Evolutionary conservation across 2,888 invertebrate genomes (phyloP).

Genomic region (Hydrotaea cyrtoneurina): DNA sequence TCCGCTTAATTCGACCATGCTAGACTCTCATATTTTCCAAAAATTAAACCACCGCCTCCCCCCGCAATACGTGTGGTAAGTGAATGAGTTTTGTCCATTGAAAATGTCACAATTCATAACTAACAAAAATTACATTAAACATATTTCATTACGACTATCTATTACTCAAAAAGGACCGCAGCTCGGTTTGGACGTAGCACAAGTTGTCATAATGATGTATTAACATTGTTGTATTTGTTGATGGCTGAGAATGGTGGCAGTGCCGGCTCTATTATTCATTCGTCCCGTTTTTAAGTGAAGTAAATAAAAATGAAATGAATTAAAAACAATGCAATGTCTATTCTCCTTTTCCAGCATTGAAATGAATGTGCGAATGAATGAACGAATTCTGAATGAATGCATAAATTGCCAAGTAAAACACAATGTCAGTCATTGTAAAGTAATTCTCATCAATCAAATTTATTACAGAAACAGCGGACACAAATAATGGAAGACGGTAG

Average conservation of each 20-base stretch:
- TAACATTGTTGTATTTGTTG: slow-evolving; percentile 51
- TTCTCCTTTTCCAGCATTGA: slow-evolving; percentile 51
- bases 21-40: no score
- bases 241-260: slow-evolving; percentile 45
- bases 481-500: slow-evolving; percentile 14
- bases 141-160: slow-evolving; percentile 26
- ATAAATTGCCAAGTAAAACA: slow-evolving; percentile 59
- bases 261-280: slow-evolving; percentile 49
- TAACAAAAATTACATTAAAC: background rate
- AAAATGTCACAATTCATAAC: slow-evolving; percentile 37
- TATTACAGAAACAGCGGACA: slow-evolving; percentile 4
- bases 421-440: slow-evolving; percentile 67
- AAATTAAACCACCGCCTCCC: background rate
- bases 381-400: slow-evolving; percentile 51
- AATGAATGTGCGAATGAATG: slow-evolving; percentile 37
- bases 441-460: slow-evolving; percentile 68
- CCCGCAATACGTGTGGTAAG: no score
- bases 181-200: slow-evolving; percentile 31
- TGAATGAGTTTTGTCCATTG: background rate
- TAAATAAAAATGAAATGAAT: slow-evolving; percentile 62
- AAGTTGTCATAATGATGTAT: slow-evolving; percentile 66
- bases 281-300: slow-evolving; percentile 62
- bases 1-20: no score
- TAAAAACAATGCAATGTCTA: slow-evolving; percentile 67
- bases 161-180: slow-evolving; percentile 13